Conservation (phyloP, 2,113 vertebrate genomes). For the Hippocampus comes region DNA sequence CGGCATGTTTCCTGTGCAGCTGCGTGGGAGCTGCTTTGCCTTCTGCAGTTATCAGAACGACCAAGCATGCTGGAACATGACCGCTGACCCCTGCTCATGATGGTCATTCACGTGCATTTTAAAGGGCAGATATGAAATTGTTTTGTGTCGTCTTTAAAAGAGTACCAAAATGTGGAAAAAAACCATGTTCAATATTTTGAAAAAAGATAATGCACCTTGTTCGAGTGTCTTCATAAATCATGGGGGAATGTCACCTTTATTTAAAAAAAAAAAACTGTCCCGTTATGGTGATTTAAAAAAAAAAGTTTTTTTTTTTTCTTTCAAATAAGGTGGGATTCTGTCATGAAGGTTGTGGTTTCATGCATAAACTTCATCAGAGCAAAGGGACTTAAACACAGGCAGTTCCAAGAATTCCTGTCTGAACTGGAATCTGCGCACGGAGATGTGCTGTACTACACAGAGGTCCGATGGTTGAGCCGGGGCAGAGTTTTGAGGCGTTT, state of each 20-base stretch:
- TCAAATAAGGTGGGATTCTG: not conserved
- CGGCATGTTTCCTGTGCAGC: conserved; percentile 51
- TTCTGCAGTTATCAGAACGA: conserved; percentile 20
- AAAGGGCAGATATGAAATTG: not conserved
- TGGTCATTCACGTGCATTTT: not conserved
- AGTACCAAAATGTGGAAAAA: not conserved
- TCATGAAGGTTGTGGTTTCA: too few relatives aligned
- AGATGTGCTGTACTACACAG: too few relatives aligned
- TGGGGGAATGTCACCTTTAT: too few relatives aligned
- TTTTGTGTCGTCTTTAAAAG: not conserved
- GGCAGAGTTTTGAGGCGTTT: too few relatives aligned
- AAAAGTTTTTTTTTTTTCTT: not conserved
- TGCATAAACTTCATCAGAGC: too few relatives aligned
- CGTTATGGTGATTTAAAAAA: too few relatives aligned
- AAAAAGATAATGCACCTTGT: not conserved
- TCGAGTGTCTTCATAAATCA: too few relatives aligned
- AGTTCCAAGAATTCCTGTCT: too few relatives aligned
- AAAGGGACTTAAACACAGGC: too few relatives aligned
- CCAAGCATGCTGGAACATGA: conserved; percentile 25
- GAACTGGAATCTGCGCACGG: too few relatives aligned
- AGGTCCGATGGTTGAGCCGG: too few relatives aligned
- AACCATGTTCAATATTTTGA: not conserved
- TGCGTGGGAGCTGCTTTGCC: conserved; percentile 25
- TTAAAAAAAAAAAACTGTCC: too few relatives aligned
- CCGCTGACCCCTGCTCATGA: conserved; percentile 3